These are phyloP conservation scores for Lampropteryx suffumata DNA, from an alignment of 2,888 invertebrate genomes.

Conservation along the genomic window DNA sequence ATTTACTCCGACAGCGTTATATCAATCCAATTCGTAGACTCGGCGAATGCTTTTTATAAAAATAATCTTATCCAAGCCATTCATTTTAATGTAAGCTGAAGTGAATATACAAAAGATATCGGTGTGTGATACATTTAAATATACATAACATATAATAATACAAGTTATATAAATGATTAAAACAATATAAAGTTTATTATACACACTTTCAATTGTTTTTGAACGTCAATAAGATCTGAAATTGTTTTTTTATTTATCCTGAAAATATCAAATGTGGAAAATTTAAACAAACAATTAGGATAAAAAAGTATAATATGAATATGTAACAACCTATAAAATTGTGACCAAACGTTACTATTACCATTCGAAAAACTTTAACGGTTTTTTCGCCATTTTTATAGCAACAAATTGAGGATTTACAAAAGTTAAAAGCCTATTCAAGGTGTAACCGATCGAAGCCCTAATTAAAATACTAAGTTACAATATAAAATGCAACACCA, in stretches of 20 bases:
- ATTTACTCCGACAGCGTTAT: constrained; percentile 65
- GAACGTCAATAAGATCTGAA: background rate
- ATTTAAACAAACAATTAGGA: background rate
- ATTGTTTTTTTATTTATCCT: background rate
- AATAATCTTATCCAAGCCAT: constrained; percentile 60
- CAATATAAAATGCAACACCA: constrained; percentile 66
- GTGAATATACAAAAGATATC: constrained; percentile 31
- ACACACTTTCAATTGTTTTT: constrained; percentile 11
- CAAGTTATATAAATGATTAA: constrained; percentile 8
- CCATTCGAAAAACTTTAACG: background rate
- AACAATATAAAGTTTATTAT: constrained; percentile 16
- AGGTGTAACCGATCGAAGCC: constrained; percentile 43
- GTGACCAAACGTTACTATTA: constrained; percentile 13
- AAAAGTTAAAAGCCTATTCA: constrained; percentile 7
- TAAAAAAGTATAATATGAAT: background rate
- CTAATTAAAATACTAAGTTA: constrained; percentile 53
- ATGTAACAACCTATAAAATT: constrained; percentile 16
- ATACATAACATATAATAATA: constrained; percentile 27
- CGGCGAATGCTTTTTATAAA: constrained; percentile 51
- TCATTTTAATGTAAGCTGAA: constrained; percentile 37
- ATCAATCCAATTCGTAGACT: constrained; percentile 51
- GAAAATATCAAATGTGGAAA: background rate
- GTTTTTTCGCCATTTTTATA: background rate
- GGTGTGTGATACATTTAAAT: constrained; percentile 22
- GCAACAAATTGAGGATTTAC: background rate